Percentiles rank a stretch among this genome's conserved stretches.
phyloP scores from a whole-genome alignment of 1,140 invertebrate species.

The Drosophila virilis region DNA sequence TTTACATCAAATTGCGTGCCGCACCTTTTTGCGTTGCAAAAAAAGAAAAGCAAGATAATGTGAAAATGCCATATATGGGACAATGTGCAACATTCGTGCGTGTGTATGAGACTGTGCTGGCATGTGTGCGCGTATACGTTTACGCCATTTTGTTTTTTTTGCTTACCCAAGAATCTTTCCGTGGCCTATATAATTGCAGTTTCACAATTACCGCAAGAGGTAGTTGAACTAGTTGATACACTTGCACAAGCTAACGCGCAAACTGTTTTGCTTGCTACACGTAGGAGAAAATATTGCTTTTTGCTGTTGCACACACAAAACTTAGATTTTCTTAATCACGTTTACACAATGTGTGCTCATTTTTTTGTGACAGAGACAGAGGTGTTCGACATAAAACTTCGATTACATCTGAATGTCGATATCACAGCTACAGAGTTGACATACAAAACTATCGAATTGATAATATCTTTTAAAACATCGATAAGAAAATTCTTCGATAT shows the following conservation, averaged over 20 bases:
- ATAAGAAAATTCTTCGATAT: not conserved
- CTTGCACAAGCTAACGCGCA: constrained; percentile 15
- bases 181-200: constrained; percentile 37
- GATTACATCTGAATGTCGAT: not conserved
- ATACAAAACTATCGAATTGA: not conserved
- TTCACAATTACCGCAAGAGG: constrained; percentile 3
- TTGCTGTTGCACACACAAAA: constrained; percentile 14
- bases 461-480: not conserved
- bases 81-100: not conserved
- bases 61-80: constrained; percentile 21
- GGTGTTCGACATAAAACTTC: not conserved
- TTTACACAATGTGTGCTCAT: constrained; percentile 29
- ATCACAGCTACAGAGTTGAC: not conserved
- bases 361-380: constrained; percentile 21
- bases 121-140: constrained; percentile 24
- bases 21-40: constrained; percentile 10
- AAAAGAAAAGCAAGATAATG: not conserved
- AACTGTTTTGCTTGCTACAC: constrained; percentile 8
- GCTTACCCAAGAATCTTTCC: constrained; percentile 52
- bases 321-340: constrained; percentile 27
- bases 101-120: constrained; percentile 22
- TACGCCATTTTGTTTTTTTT: constrained; percentile 68
- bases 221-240: constrained; percentile 7
- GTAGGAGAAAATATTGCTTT: constrained; percentile 12
- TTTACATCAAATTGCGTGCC: constrained; percentile 36